Evolutionary conservation across 1,140 invertebrate species (phyloP), one percentile per base, ranked within the genome.

Genomic region (Orius insidiosus): DNA sequence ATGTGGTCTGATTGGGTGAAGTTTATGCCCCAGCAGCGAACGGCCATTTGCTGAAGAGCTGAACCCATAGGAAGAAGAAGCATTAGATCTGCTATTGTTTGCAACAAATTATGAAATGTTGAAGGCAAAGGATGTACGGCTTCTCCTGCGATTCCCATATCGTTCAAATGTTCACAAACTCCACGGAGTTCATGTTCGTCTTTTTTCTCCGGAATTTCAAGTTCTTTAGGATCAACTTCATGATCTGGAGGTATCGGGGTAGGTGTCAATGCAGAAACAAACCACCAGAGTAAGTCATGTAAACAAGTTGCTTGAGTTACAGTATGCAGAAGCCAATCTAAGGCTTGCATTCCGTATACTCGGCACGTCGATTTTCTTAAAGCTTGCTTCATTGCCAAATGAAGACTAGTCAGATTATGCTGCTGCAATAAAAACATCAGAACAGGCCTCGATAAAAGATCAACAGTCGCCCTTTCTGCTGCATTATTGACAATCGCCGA

Each of bases 271-370:
- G 75, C 66, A 11, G 66, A 74, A 1, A 87, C 81, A 56, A 95
- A 92, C 83, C 87, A 94, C 92, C 90, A 96, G 49, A 96, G 72
- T 0, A 96, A 66, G 62, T 96, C 92, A 58, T 96, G 92, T 6
- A 95, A 67, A 59, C 82, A 85, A 5, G 79, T 78, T 5, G 88
- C 80, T 60, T 93, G 85, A 0, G 86, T 92, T 1, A 95, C 87
- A 48, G 79, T 86, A 50, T 87, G 72, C 2, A 98, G 66, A 4
- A 98, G 61, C 93, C 93, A 98, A 60, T 95, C 94, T 42, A 97
- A 69, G 0, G 89, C 88, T 67, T 80, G 78, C 71, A 89, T 78
- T 1, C 85, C 85, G 59, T 87, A 89, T 6, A 86, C 79, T 50
- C 88, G 66, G 58, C 84, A 89, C 1, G 85, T 77, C 5, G 86